Percentiles rank a stretch among this genome's conserved stretches.
Evolutionary conservation across 2,888 invertebrate genomes (phyloP).

Genomic region (Caenorhabditis sp.): DNA sequence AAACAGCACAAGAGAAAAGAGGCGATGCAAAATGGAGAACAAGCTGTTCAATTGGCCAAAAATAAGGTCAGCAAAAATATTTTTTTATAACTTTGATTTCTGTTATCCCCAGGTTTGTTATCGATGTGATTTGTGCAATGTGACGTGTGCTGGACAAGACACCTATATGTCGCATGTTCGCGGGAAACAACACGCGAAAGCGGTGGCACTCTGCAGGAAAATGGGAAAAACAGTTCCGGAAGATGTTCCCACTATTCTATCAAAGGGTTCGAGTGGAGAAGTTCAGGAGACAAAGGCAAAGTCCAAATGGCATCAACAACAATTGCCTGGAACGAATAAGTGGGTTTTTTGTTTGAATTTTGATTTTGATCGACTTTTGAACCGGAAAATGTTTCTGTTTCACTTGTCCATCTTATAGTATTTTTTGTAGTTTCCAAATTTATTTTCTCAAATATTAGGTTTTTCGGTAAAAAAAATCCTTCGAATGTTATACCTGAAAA

Average conservation of each 20-base stretch:
- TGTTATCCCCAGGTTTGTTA: slow-evolving; percentile 75
- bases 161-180: slow-evolving; percentile 93
- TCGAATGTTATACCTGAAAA: no score
- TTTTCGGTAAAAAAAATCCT: no score
- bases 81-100: not conserved
- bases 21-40: slow-evolving; percentile 79
- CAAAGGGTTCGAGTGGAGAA: slow-evolving; percentile 40
- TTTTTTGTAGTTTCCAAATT: no score
- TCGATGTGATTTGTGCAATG: slow-evolving; percentile 95
- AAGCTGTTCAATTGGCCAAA: slow-evolving; percentile 14
- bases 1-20: slow-evolving; percentile 99
- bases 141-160: slow-evolving; percentile 96
- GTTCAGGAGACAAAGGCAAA: slow-evolving; percentile 27
- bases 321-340: slow-evolving; percentile 17
- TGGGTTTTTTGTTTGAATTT: no score
- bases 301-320: slow-evolving; percentile 36
- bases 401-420: no score
- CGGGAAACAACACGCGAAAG: slow-evolving; percentile 97
- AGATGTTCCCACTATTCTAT: slow-evolving; percentile 81
- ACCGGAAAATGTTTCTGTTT: no score
- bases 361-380: no score
- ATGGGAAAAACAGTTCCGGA: slow-evolving; percentile 97
- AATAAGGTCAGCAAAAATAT: slow-evolving; percentile 16
- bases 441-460: no score
- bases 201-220: slow-evolving; percentile 91